A percentile compares a stretch with the other conserved stretches of the same genome.
These are phyloP conservation scores for Python bivittatus DNA, from an alignment of 2,113 vertebrate genomes.

Conservation along the genomic window DNA sequence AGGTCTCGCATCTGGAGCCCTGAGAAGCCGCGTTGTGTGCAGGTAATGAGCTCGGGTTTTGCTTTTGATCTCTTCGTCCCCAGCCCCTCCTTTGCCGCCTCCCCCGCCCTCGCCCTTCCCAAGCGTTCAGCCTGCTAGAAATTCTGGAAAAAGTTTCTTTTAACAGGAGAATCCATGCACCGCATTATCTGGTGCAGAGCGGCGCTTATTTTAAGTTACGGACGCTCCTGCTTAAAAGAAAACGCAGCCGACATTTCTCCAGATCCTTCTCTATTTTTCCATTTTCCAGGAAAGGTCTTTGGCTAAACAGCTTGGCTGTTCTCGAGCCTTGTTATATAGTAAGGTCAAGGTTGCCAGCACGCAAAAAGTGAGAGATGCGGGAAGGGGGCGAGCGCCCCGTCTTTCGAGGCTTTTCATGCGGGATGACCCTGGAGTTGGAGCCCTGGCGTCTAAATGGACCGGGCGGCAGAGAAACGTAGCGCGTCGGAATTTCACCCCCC, in stretches of 20 bases:
- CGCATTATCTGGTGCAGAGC: slow-evolving; percentile 27
- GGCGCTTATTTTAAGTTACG: not conserved
- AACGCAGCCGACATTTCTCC: not conserved
- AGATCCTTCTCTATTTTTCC: no score
- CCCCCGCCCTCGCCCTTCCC: not conserved
- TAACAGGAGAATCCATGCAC: slow-evolving; percentile 56
- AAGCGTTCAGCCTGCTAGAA: slow-evolving; percentile 52
- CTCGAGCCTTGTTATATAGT: not conserved
- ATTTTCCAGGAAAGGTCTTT: not conserved
- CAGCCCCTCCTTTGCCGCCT: not conserved
- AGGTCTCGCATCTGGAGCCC: slow-evolving; percentile 56
- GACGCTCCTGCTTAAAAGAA: not conserved
- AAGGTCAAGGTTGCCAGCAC: not conserved
- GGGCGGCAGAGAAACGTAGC: not conserved
- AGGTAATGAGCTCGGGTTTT: slow-evolving; percentile 56
- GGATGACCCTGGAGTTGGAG: not conserved
- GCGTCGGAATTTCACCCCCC: not conserved
- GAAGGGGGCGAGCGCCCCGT: not conserved
- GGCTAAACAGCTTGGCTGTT: not conserved
- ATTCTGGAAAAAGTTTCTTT: slow-evolving; percentile 28
- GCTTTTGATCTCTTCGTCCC: slow-evolving; percentile 31
- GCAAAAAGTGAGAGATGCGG: not conserved
- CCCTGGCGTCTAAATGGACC: not conserved
- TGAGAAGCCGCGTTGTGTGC: slow-evolving; percentile 59
- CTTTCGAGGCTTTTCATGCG: not conserved